These are phyloP conservation scores for Oikopleura dioica DNA, from an alignment of 23 tunicate genomes.

Conservation along the genomic window DNA sequence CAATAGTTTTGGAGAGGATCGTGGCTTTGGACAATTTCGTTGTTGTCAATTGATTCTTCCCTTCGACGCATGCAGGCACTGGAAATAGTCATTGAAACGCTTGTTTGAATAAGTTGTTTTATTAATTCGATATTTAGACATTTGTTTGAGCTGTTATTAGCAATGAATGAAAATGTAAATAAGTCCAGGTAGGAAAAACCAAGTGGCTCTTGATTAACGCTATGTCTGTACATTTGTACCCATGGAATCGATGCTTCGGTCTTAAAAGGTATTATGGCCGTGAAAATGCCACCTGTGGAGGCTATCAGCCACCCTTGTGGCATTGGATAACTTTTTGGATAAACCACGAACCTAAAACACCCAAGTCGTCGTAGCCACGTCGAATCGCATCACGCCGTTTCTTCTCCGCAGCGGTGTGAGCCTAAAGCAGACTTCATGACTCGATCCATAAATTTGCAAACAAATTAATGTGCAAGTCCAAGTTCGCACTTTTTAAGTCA, in stretches of 20 bases:
- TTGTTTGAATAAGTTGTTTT: background rate
- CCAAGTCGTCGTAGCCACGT: constrained; percentile 24
- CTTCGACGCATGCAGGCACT: constrained; percentile 26
- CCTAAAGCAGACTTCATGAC: too few relatives aligned
- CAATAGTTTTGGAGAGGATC: constrained; percentile 36
- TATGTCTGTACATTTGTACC: too few relatives aligned
- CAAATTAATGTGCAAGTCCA: too few relatives aligned
- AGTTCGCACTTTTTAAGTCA: too few relatives aligned
- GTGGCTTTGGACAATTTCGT: constrained; percentile 71
- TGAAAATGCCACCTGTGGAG: too few relatives aligned
- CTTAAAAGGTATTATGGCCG: too few relatives aligned
- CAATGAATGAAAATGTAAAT: background rate
- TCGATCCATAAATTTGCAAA: too few relatives aligned
- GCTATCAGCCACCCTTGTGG: too few relatives aligned
- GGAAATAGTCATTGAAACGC: background rate
- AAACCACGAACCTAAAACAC: constrained; percentile 25
- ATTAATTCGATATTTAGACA: background rate
- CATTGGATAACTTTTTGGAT: too few relatives aligned
- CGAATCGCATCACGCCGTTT: constrained; percentile 65
- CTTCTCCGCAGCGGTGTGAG: constrained; percentile 92
- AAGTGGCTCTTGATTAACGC: too few relatives aligned
- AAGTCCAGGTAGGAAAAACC: too few relatives aligned
- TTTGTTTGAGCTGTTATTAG: background rate
- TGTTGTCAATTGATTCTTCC: constrained; percentile 22
- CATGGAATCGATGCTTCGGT: too few relatives aligned